Evolutionary conservation across 2,888 invertebrate genomes (phyloP).

Genomic region (Calameuta pallipes): DNA sequence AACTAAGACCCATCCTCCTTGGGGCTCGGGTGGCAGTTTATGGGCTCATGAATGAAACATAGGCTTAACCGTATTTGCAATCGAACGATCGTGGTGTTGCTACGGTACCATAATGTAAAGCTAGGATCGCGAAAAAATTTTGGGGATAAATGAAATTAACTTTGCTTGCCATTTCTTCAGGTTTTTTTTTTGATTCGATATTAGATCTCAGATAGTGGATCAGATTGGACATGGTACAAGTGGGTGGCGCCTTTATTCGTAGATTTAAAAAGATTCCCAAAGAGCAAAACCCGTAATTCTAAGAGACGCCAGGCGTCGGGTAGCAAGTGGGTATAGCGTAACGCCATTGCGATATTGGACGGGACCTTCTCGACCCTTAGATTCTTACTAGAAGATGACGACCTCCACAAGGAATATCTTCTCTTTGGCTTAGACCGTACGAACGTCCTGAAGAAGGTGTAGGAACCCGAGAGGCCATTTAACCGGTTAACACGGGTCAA

Average conservation of each 20-base stretch:
- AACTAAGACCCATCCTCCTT: neutral
- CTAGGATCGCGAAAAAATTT: constrained; percentile 48
- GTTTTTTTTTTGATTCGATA: neutral
- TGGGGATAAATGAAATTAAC: constrained; percentile 48
- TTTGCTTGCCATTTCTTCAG: neutral
- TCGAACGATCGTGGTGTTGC: constrained; percentile 18
- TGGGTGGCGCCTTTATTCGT: neutral
- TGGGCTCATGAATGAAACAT: constrained; percentile 64
- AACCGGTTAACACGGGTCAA: constrained; percentile 58
- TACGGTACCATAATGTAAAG: constrained; percentile 27
- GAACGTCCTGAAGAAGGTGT: neutral
- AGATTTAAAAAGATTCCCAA: neutral
- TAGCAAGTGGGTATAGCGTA: neutral
- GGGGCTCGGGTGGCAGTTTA: constrained; percentile 43
- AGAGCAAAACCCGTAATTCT: neutral
- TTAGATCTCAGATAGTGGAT: neutral
- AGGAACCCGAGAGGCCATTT: constrained; percentile 39
- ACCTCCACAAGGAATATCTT: neutral
- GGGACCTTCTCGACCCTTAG: neutral
- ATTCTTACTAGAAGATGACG: neutral
- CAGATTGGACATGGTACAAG: neutral
- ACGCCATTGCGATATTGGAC: neutral
- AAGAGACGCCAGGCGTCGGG: neutral
- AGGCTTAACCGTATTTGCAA: constrained; percentile 34
- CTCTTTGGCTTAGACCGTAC: neutral